These are phyloP conservation scores for Cacoxenus indagator DNA, from an alignment of 2,888 invertebrate species.

Conservation along the genomic window DNA sequence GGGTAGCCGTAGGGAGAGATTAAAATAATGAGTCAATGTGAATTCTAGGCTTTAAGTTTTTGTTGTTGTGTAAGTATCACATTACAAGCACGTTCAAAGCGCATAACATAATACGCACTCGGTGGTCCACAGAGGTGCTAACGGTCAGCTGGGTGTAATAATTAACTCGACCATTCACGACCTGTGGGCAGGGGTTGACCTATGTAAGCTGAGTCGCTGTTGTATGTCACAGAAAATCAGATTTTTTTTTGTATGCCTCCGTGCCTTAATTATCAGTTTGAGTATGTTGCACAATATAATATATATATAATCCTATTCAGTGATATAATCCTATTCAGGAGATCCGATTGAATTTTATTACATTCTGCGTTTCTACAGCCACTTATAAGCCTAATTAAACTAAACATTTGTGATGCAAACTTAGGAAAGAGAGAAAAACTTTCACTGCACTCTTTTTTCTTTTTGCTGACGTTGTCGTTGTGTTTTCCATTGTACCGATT, in stretches of 20 bases:
- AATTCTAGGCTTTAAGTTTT: not conserved
- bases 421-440: slow-evolving; percentile 39
- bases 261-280: too few relatives aligned
- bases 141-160: too few relatives aligned
- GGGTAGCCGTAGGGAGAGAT: not conserved
- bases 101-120: not conserved
- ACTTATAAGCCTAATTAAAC: slow-evolving; percentile 41
- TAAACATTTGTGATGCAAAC: slow-evolving; percentile 44
- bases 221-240: too few relatives aligned
- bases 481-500: not conserved
- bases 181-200: too few relatives aligned
- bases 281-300: too few relatives aligned
- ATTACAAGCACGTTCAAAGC: slow-evolving; percentile 4
- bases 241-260: too few relatives aligned
- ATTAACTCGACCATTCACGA: too few relatives aligned
- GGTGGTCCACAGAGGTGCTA: not conserved
- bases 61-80: not conserved
- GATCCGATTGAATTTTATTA: too few relatives aligned
- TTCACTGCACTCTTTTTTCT: slow-evolving; percentile 43
- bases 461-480: slow-evolving; percentile 12
- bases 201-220: too few relatives aligned
- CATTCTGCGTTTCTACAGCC: not conserved
- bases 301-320: too few relatives aligned
- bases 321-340: too few relatives aligned
- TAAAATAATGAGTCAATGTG: too few relatives aligned